phyloP scores from a whole-genome alignment of 2,797 vertebrate species.

The Rhinichthys osculus region DNA sequence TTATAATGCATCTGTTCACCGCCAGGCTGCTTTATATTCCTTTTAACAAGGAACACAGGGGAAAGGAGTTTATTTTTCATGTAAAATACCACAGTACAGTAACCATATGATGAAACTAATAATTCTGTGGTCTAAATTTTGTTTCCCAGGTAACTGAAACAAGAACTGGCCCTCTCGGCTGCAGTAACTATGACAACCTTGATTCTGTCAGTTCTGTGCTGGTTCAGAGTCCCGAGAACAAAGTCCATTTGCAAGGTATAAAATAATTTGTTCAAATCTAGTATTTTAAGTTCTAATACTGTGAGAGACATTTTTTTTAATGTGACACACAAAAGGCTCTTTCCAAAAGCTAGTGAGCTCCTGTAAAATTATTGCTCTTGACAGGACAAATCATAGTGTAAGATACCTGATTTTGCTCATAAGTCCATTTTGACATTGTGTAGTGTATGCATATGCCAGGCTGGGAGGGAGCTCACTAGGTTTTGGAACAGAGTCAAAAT shows the following conservation, averaged over 20 bases:
- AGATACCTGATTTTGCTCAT: neutral
- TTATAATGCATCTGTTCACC: slow-evolving; percentile 24
- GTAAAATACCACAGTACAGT: slow-evolving; percentile 1
- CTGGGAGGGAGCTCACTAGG: neutral
- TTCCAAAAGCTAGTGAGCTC: neutral
- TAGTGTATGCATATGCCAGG: neutral
- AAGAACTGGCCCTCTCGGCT: slow-evolving; percentile 95
- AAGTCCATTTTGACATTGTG: neutral
- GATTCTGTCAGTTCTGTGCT: slow-evolving; percentile 98
- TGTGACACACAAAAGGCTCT: neutral
- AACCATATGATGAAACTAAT: slow-evolving; percentile 15
- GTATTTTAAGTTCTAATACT: slow-evolving; percentile 15
- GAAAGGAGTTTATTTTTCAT: neutral
- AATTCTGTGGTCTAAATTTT: slow-evolving; percentile 64
- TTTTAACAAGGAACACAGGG: slow-evolving; percentile 5
- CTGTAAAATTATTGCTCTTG: neutral
- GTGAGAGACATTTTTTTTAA: neutral
- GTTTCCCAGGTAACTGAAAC: slow-evolving; percentile 94
- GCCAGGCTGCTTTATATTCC: slow-evolving; percentile 17
- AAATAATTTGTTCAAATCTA: slow-evolving; percentile 57
- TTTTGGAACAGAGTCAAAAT: neutral
- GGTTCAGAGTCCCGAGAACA: slow-evolving; percentile 98
- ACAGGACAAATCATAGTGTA: neutral
- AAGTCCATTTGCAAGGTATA: slow-evolving; percentile 97
- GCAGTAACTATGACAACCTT: slow-evolving; percentile 99